Percentiles rank a stretch among this genome's conserved stretches.
These are phyloP conservation scores for Stenurella melanura DNA, from an alignment of 2,888 invertebrate genomes.

Conservation along the genomic window DNA sequence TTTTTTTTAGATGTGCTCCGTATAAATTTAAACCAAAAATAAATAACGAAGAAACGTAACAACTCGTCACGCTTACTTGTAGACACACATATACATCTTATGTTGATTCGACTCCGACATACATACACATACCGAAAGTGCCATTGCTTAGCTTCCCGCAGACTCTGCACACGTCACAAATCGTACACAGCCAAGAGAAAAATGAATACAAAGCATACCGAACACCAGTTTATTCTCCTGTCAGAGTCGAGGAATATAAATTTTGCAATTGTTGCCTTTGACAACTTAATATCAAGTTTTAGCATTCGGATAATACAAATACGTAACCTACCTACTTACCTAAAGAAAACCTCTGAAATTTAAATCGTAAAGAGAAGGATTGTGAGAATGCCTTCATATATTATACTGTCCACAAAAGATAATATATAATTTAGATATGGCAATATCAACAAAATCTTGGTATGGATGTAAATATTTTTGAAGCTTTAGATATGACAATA, in stretches of 20 bases:
- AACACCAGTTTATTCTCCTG: conserved; percentile 20
- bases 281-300: conserved; percentile 37
- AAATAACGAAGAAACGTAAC: background rate
- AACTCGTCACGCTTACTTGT: background rate
- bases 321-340: background rate
- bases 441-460: background rate
- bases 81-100: conserved; percentile 10
- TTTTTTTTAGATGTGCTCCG: background rate
- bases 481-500: too few relatives aligned
- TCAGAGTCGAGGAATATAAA: conserved; percentile 25
- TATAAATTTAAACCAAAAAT: conserved; percentile 3
- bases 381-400: background rate
- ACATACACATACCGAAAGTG: background rate
- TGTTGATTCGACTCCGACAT: background rate
- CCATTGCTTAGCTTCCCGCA: conserved; percentile 22
- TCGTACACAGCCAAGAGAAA: conserved; percentile 8
- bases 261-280: conserved; percentile 36
- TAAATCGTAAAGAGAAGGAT: background rate
- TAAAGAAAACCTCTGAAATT: background rate
- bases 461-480: too few relatives aligned
- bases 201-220: conserved; percentile 21
- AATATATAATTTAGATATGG: background rate
- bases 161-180: conserved; percentile 21
- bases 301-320: background rate
- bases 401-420: background rate